Evolutionary conservation across 1,140 invertebrate genomes (phyloP).

Genomic region (Lysiphlebus fabarum): DNA sequence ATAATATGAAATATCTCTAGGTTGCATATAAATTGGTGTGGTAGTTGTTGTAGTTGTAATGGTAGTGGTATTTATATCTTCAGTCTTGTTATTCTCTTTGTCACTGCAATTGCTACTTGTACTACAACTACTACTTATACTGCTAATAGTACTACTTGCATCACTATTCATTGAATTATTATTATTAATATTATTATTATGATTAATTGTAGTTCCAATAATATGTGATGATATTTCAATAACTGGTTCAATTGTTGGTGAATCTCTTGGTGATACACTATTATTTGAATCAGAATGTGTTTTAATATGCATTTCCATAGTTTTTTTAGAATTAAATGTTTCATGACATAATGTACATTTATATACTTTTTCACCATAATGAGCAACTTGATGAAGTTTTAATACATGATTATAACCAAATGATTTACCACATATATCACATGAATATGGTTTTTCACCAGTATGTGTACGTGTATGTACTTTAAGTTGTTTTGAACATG

Average conservation of each 20-base stretch:
- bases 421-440: slow-evolving; percentile 76
- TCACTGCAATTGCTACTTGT: slow-evolving; percentile 30
- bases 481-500: slow-evolving; percentile 86
- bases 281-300: slow-evolving; percentile 69
- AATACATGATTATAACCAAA: slow-evolving; percentile 87
- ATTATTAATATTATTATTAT: slow-evolving; percentile 24
- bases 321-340: slow-evolving; percentile 85
- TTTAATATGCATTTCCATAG: slow-evolving; percentile 85
- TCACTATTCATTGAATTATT: slow-evolving; percentile 31
- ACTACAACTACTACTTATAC: slow-evolving; percentile 19
- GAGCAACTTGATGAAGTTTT: slow-evolving; percentile 84
- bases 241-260: slow-evolving; percentile 39
- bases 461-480: slow-evolving; percentile 84
- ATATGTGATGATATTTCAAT: slow-evolving; percentile 41
- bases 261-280: slow-evolving; percentile 38
- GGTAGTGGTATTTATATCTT: slow-evolving; percentile 26
- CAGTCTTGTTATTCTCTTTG: slow-evolving; percentile 49
- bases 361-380: slow-evolving; percentile 88
- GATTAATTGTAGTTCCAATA: slow-evolving; percentile 19
- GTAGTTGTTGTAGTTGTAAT: too few species aligned
- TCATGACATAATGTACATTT: slow-evolving; percentile 87
- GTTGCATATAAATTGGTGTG: slow-evolving; percentile 21
- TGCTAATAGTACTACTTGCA: slow-evolving; percentile 20
- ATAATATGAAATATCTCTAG: slow-evolving; percentile 41
- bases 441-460: slow-evolving; percentile 73